Evolutionary conservation across 2,888 invertebrate genomes (phyloP).

Genomic region (Tricholauxania praeusta): DNA sequence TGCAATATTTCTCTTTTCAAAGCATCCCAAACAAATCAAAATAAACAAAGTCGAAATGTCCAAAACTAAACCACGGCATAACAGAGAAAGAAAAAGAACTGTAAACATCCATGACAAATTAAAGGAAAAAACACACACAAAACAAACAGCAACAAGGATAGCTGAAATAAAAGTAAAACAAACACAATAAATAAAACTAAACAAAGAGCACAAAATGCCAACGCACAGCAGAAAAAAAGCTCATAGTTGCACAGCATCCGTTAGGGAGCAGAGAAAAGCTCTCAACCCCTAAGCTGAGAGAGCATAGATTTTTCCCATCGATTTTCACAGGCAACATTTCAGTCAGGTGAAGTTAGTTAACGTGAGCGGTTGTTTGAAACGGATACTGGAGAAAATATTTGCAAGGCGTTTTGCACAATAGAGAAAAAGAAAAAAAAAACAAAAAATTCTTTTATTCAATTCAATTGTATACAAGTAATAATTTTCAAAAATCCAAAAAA

Average conservation of each 20-base stretch:
- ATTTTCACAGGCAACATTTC: conserved; percentile 42
- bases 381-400: conserved; percentile 41
- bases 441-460: conserved; percentile 14
- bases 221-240: not conserved
- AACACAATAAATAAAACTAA: not conserved
- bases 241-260: not conserved
- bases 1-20: too few relatives aligned
- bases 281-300: conserved; percentile 14
- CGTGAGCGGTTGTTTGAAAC: conserved; percentile 63
- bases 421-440: conserved; percentile 34
- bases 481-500: conserved; percentile 19
- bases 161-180: not conserved
- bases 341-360: conserved; percentile 68
- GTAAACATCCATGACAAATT: not conserved
- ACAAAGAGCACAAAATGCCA: not conserved
- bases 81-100: not conserved
- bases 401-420: conserved; percentile 29
- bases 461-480: conserved; percentile 26
- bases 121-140: not conserved
- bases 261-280: not conserved
- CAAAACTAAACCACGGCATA: not conserved
- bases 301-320: conserved; percentile 49
- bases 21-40: too few relatives aligned
- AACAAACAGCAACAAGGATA: conserved; percentile 23
- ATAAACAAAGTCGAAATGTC: too few relatives aligned